Evolutionary conservation across 2,113 vertebrate genomes (phyloP).

Genomic region (Eublepharis macularius): DNA sequence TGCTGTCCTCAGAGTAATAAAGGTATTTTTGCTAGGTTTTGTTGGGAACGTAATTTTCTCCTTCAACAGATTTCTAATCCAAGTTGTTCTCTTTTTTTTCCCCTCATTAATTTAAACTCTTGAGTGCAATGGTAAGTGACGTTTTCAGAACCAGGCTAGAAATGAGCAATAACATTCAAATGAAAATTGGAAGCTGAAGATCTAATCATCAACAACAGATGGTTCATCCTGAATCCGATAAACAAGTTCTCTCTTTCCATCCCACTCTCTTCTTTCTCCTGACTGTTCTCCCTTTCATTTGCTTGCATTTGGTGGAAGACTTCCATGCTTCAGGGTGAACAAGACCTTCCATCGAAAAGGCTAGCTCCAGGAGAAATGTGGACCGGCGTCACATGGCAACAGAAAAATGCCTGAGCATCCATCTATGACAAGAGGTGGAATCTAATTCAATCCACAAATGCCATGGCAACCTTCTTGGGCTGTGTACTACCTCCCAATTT

Average conservation of each 20-base stretch:
- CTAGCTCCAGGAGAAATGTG: constrained; percentile 46
- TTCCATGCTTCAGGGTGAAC: constrained; percentile 26
- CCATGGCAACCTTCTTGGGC: constrained; percentile 45
- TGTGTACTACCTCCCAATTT: constrained; percentile 37
- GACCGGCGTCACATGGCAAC: constrained; percentile 36
- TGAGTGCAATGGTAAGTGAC: constrained; percentile 56
- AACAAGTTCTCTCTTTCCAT: constrained; percentile 69
- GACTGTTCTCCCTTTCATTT: neutral
- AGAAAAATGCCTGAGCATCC: constrained; percentile 26
- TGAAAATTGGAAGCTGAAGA: constrained; percentile 79
- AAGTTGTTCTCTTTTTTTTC: constrained; percentile 47
- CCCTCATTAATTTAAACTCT: constrained; percentile 70
- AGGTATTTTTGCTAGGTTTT: constrained; percentile 1
- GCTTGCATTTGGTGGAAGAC: constrained; percentile 35
- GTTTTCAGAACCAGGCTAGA: constrained; percentile 62
- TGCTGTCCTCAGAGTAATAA: constrained; percentile 6
- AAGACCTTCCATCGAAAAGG: constrained; percentile 50
- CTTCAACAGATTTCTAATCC: constrained; percentile 67
- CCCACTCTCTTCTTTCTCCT: neutral
- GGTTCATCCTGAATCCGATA: constrained; percentile 74
- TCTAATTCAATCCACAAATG: constrained; percentile 49
- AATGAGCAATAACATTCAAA: constrained; percentile 81
- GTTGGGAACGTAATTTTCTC: constrained; percentile 64
- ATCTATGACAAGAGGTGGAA: constrained; percentile 22
- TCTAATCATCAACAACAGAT: constrained; percentile 83